phyloP scores from a whole-genome alignment of 2,797 vertebrate species.

The Dromococcyx pavoninus region DNA sequence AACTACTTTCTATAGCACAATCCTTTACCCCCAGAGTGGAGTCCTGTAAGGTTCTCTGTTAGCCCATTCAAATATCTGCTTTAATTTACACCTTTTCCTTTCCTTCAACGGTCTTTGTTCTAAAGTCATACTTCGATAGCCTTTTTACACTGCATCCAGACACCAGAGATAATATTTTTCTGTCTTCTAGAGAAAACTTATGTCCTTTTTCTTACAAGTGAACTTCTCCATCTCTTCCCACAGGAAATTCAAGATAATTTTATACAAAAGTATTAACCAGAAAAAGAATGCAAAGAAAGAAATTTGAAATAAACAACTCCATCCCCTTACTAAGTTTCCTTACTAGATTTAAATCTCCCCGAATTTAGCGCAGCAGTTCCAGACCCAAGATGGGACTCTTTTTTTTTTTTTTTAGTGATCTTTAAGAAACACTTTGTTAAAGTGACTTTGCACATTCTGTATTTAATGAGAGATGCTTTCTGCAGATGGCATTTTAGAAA shows the following conservation, averaged over 20 bases:
- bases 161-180: background rate
- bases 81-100: background rate
- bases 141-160: background rate
- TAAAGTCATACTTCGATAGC: background rate
- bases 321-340: background rate
- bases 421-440: background rate
- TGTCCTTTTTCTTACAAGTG: background rate
- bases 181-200: background rate
- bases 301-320: background rate
- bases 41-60: background rate
- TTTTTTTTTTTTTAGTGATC: background rate
- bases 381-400: background rate
- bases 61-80: background rate
- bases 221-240: background rate
- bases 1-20: background rate
- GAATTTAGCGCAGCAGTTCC: background rate
- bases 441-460: background rate
- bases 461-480: background rate
- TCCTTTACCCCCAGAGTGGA: background rate
- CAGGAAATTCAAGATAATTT: background rate
- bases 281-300: background rate
- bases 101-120: background rate
- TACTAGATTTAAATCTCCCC: background rate
- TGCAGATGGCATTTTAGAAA: background rate
- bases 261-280: background rate